phyloP scores from a whole-genome alignment of 2,113 vertebrate species.

The Cynocephalus volans region DNA sequence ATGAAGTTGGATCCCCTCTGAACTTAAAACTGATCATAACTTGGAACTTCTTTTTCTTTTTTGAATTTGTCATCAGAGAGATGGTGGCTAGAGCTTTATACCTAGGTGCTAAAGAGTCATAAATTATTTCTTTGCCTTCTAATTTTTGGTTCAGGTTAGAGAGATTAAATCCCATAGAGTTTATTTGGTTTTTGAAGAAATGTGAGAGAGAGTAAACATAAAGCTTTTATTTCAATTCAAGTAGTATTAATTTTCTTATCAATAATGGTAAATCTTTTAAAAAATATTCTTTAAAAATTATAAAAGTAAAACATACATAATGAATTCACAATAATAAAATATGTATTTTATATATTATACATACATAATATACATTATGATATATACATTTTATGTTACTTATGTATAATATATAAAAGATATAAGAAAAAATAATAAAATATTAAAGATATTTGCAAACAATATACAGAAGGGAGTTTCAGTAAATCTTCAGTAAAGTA shows the following conservation, averaged over 20 bases:
- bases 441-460: neutral
- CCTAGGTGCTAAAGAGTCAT: neutral
- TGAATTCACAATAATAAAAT: slow-evolving; percentile 2
- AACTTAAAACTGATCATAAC: slow-evolving; percentile 14
- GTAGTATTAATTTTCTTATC: neutral
- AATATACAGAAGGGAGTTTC: neutral
- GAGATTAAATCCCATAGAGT: neutral
- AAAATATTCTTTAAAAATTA: slow-evolving; percentile 30
- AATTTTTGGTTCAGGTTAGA: neutral
- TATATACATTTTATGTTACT: too few relatives aligned
- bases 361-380: too few relatives aligned
- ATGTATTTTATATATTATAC: neutral
- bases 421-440: neutral
- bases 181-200: slow-evolving; percentile 60
- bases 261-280: slow-evolving; percentile 45
- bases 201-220: neutral
- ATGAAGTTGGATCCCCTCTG: neutral
- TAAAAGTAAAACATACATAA: neutral
- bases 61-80: neutral
- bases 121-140: slow-evolving; percentile 1
- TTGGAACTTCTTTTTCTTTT: slow-evolving; percentile 26
- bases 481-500: neutral
- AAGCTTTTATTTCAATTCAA: slow-evolving; percentile 9
- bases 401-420: neutral
- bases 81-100: neutral